phyloP scores from a whole-genome alignment of 2,888 invertebrate species.

The Drosophila imparisetae region DNA sequence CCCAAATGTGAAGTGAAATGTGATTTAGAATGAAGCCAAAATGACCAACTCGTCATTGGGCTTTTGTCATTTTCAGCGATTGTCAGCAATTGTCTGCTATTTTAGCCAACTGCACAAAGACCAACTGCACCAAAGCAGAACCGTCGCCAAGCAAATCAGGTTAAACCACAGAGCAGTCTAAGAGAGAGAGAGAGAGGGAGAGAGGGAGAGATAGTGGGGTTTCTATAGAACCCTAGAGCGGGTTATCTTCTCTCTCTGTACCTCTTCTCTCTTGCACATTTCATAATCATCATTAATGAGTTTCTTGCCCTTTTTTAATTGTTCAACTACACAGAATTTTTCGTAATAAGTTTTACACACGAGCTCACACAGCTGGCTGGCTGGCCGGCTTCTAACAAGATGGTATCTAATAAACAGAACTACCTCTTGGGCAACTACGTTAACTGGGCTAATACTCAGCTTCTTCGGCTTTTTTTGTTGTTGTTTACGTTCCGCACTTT shows the following conservation, averaged over 20 bases:
- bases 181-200: neutral
- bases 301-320: conserved; percentile 74
- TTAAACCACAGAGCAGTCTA: conserved; percentile 13
- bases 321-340: conserved; percentile 45
- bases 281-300: conserved; percentile 71
- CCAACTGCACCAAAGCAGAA: conserved; percentile 16
- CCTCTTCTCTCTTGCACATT: conserved; percentile 42
- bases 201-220: too few relatives aligned
- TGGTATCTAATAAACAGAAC: neutral
- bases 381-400: neutral
- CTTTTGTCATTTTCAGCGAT: conserved; percentile 9
- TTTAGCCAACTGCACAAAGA: conserved; percentile 22
- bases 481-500: conserved; percentile 25
- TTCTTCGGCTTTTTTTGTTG: neutral
- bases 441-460: conserved; percentile 24
- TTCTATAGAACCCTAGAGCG: neutral
- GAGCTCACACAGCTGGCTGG: conserved; percentile 28
- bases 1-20: conserved; percentile 45
- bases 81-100: conserved; percentile 40
- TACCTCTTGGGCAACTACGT: conserved; percentile 1
- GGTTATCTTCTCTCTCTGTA: conserved; percentile 18
- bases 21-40: conserved; percentile 41
- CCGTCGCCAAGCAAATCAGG: conserved; percentile 44
- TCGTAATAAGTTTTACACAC: conserved; percentile 52
- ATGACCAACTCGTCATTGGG: conserved; percentile 48